phyloP scores from a whole-genome alignment of 2,113 vertebrate genomes.

The Eulemur macaco region DNA sequence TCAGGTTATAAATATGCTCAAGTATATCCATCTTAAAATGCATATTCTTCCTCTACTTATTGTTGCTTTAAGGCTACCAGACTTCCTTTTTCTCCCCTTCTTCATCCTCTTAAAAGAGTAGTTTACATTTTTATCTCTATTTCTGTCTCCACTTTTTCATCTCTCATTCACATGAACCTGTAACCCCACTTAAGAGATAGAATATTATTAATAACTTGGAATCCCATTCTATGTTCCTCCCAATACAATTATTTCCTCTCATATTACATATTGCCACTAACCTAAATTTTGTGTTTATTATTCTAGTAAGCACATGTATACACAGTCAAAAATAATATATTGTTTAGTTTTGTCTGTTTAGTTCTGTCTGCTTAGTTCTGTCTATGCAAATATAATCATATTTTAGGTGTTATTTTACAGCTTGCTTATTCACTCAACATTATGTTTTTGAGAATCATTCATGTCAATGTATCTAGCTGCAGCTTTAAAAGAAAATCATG shows the following conservation, averaged over 20 bases:
- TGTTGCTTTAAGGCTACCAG: not conserved
- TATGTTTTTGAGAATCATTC: not conserved
- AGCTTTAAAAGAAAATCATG: not conserved
- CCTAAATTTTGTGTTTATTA: not conserved
- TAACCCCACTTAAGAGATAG: not conserved
- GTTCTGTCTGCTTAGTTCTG: too few species aligned
- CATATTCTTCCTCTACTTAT: not conserved
- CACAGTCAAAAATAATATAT: not conserved
- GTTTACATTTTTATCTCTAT: not conserved
- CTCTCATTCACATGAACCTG: not conserved
- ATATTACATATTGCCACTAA: not conserved
- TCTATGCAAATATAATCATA: not conserved
- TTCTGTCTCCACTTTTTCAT: not conserved
- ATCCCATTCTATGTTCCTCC: too few species aligned
- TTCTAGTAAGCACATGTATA: not conserved
- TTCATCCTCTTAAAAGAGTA: not conserved
- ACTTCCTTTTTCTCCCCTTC: too few species aligned
- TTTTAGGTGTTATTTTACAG: not conserved
- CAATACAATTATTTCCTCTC: not conserved
- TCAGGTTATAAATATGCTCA: not conserved
- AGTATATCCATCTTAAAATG: not conserved
- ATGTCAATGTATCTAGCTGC: not conserved
- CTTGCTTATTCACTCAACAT: not conserved
- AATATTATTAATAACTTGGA: not conserved
- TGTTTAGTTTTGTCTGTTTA: not conserved